A percentile compares a stretch with the other conserved stretches of the same genome.
These are phyloP conservation scores for Asbolus verrucosus DNA, from an alignment of 1,140 invertebrate genomes.

Conservation along the genomic window DNA sequence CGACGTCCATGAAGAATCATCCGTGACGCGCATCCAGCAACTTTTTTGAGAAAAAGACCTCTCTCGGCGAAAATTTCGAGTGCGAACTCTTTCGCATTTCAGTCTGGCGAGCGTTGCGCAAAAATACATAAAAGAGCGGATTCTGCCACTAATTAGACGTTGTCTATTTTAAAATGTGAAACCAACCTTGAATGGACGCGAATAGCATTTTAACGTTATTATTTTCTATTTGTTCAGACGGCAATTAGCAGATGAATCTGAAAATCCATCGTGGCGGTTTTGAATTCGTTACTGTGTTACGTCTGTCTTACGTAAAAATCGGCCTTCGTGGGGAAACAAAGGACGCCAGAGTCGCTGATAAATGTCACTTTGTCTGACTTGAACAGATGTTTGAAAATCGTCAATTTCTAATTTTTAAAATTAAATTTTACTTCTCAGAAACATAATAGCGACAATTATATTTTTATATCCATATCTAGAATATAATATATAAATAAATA, in stretches of 20 bases:
- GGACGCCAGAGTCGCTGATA: background rate
- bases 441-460: no score
- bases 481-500: no score
- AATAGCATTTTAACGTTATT: background rate
- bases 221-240: slow-evolving; percentile 2
- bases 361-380: no score
- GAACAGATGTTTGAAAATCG: no score
- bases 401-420: no score
- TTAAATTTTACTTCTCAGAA: no score
- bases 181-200: slow-evolving; percentile 12
- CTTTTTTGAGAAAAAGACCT: background rate
- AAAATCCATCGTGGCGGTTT: slow-evolving; percentile 13
- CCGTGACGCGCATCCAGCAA: slow-evolving; percentile 21
- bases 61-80: slow-evolving; percentile 4
- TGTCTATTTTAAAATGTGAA: slow-evolving; percentile 5
- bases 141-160: background rate
- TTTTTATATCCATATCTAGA: no score
- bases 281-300: background rate
- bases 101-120: no score
- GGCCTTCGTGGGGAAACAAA: slow-evolving; percentile 13
- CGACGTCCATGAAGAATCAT: slow-evolving; percentile 34
- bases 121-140: no score
- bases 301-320: slow-evolving; percentile 16
- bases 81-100: background rate
- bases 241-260: slow-evolving; percentile 18